A percentile compares a stretch with the other conserved stretches of the same genome.
These are phyloP conservation scores for Alitta virens DNA, from an alignment of 2,888 invertebrate genomes.

Conservation along the genomic window DNA sequence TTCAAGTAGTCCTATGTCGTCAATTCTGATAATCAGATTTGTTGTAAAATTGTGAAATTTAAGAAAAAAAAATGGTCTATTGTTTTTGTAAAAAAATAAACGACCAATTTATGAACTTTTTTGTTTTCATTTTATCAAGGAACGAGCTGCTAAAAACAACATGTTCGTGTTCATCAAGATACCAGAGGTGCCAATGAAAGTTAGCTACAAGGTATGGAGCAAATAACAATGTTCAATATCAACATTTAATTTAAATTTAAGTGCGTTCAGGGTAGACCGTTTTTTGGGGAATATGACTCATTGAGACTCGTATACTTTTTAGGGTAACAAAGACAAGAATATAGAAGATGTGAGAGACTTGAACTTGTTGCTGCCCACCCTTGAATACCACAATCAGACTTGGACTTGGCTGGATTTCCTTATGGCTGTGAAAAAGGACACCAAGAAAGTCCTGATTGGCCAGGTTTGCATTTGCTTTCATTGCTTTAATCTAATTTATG, in stretches of 20 bases:
- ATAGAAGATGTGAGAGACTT: conserved; percentile 93
- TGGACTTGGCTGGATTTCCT: conserved; percentile 99
- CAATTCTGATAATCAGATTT: no score
- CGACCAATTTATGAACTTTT: neutral
- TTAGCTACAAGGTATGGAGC: conserved; percentile 60
- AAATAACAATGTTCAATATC: no score
- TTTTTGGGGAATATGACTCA: neutral
- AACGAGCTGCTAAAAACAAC: conserved; percentile 97
- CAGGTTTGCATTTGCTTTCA: no score
- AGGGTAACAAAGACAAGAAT: conserved; percentile 96
- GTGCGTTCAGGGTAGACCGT: neutral
- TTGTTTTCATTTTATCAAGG: conserved; percentile 61
- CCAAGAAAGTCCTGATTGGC: conserved; percentile 79
- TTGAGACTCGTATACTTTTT: neutral
- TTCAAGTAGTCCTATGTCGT: no score
- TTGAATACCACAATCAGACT: conserved; percentile 98
- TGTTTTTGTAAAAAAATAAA: no score
- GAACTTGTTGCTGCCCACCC: conserved; percentile 87
- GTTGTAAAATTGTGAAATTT: no score
- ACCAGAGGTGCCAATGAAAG: conserved; percentile 91
- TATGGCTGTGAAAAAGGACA: conserved; percentile 91
- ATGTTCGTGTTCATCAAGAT: conserved; percentile 97
- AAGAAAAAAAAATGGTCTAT: no score
- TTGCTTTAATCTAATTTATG: no score
- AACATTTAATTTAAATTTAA: neutral